These are phyloP conservation scores for Cichladusa arquata DNA, from an alignment of 2,113 vertebrate species.

Conservation along the genomic window DNA sequence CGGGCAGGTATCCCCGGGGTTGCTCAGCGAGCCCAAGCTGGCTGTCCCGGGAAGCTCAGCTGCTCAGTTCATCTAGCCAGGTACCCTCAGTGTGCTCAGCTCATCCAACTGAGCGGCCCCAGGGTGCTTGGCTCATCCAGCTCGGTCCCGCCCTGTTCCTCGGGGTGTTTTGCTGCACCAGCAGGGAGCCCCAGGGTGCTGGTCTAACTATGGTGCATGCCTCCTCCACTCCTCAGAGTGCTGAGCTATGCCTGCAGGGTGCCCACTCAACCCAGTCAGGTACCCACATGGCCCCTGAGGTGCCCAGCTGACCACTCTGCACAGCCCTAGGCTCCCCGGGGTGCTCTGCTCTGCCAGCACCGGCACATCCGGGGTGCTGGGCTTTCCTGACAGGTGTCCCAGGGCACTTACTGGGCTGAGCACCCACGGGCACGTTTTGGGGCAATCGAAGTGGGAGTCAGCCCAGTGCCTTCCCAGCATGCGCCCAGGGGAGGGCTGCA, in stretches of 20 bases:
- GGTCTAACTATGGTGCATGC: rapidly evolving
- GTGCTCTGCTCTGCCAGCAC: not conserved
- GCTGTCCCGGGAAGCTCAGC: not conserved
- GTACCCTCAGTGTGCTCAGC: not conserved
- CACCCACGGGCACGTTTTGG: rapidly evolving
- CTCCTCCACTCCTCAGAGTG: not conserved
- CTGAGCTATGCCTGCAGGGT: not conserved
- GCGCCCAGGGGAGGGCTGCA: rapidly evolving
- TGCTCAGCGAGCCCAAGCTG: too few species aligned
- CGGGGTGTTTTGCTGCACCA: too few species aligned
- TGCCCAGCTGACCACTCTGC: not conserved
- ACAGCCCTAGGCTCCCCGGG: rapidly evolving
- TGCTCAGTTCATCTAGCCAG: not conserved
- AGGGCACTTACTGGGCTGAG: not conserved
- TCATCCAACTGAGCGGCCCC: rapidly evolving
- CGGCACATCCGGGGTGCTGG: rapidly evolving
- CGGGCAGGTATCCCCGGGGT: not conserved
- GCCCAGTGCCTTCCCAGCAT: rapidly evolving
- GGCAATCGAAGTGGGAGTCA: rapidly evolving
- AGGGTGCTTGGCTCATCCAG: not conserved
- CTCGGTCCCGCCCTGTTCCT: not conserved
- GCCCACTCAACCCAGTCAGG: not conserved
- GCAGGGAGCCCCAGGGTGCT: not conserved
- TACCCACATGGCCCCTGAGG: too few species aligned
- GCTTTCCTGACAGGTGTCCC: too few species aligned